A percentile compares a stretch with the other conserved stretches of the same genome.
Evolutionary conservation across 2,797 vertebrate genomes (phyloP).

Genomic region (Gymnopithys bicolor): DNA sequence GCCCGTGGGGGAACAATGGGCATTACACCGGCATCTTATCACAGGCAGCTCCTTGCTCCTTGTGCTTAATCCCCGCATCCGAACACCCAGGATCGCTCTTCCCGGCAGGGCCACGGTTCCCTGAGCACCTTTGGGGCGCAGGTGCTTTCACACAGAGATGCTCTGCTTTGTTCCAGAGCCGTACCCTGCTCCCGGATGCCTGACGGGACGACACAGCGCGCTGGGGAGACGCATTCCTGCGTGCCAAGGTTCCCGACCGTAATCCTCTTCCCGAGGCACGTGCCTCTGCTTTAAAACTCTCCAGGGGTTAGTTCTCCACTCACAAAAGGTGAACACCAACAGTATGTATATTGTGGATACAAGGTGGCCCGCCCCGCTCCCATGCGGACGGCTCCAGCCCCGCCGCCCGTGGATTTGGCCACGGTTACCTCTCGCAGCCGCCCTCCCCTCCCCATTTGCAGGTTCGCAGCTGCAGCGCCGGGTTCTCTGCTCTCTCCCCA

Average conservation of each 20-base stretch:
- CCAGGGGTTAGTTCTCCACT: rapidly evolving
- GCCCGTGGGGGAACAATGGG: rapidly evolving
- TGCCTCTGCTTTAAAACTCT: not conserved
- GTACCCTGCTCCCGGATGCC: not conserved
- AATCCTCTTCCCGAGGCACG: rapidly evolving
- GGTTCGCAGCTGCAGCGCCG: not conserved
- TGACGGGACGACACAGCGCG: rapidly evolving
- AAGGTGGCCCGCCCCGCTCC: not conserved
- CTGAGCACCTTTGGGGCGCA: rapidly evolving
- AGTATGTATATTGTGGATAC: rapidly evolving
- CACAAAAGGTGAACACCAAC: rapidly evolving
- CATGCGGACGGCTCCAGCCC: not conserved
- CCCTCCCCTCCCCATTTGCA: no score
- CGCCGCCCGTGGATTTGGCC: not conserved
- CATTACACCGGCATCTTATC: rapidly evolving
- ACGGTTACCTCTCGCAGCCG: not conserved
- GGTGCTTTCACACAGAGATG: rapidly evolving
- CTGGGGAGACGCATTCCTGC: rapidly evolving
- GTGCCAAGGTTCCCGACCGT: not conserved
- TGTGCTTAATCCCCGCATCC: not conserved
- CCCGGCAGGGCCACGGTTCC: rapidly evolving
- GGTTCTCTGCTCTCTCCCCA: no score
- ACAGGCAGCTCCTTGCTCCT: not conserved
- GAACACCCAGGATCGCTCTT: rapidly evolving
- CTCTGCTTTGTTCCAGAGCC: not conserved